A percentile compares a stretch with the other conserved stretches of the same genome.
phyloP scores from a whole-genome alignment of 2,888 invertebrate species.

The Camponotus fellah region DNA sequence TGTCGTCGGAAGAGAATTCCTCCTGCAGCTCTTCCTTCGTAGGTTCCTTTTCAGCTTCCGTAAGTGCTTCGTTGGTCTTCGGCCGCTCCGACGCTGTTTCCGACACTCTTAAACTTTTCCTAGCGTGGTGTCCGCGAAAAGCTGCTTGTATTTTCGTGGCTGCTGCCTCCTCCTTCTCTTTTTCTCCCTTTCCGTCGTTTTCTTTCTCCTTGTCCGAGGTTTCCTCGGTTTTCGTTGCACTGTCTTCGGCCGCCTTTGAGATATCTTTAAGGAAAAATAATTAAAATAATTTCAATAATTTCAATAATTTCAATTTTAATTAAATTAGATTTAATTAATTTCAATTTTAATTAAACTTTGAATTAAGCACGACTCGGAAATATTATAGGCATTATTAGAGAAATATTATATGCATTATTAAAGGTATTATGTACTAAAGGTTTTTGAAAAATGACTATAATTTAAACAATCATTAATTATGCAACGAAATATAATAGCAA shows the following conservation, averaged over 20 bases:
- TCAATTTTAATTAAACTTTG: neutral
- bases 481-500: neutral
- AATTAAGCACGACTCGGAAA: neutral
- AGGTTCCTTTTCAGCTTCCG: constrained; percentile 86
- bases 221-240: constrained; percentile 61
- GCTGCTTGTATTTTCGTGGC: constrained; percentile 96
- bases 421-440: neutral
- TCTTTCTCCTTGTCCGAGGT: constrained; percentile 59
- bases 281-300: constrained; percentile 16
- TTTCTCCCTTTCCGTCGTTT: constrained; percentile 85
- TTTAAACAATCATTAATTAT: neutral
- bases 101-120: constrained; percentile 91
- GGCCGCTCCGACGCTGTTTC: constrained; percentile 12
- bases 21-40: constrained; percentile 90
- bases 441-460: neutral
- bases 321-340: no score
- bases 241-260: constrained; percentile 55
- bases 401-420: neutral
- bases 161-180: constrained; percentile 87
- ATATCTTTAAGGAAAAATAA: constrained; percentile 37
- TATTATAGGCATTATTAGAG: neutral
- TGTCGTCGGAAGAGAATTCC: constrained; percentile 93
- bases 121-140: constrained; percentile 93
- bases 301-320: no score
- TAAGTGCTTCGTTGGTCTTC: constrained; percentile 83